A percentile compares a stretch with the other conserved stretches of the same genome.
Evolutionary conservation across 2,888 invertebrate species (phyloP).

Genomic region (Dasypolia templi): DNA sequence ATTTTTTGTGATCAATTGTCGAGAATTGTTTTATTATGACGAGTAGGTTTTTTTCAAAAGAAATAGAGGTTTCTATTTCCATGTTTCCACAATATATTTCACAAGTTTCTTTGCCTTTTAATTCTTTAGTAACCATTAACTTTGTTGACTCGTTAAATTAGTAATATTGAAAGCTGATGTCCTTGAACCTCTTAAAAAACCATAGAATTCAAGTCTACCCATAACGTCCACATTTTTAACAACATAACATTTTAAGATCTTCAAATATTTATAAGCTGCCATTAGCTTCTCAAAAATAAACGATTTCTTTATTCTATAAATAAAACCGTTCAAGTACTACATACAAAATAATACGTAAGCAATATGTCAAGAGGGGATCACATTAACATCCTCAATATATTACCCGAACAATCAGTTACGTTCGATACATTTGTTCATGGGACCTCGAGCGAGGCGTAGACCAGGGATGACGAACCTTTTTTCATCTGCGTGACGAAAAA

Average conservation of each 20-base stretch:
- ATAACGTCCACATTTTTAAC: neutral
- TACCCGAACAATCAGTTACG: conserved; percentile 51
- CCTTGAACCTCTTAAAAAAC: neutral
- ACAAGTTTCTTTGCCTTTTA: neutral
- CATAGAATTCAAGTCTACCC: neutral
- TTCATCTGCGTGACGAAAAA: neutral
- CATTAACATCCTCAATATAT: conserved; percentile 55
- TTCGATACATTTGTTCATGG: conserved; percentile 52
- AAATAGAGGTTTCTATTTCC: neutral
- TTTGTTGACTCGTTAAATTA: neutral
- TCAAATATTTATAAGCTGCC: neutral
- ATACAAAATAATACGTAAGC: conserved; percentile 36
- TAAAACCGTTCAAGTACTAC: conserved; percentile 27
- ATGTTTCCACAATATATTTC: neutral
- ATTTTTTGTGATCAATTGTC: neutral
- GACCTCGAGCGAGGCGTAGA: conserved; percentile 23
- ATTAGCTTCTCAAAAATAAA: neutral
- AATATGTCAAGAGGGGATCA: conserved; percentile 48
- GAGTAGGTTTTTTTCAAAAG: neutral
- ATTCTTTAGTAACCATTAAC: neutral
- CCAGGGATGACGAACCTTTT: conserved; percentile 31
- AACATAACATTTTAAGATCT: neutral
- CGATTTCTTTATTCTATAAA: conserved; percentile 5
- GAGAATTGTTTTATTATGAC: neutral
- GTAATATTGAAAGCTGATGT: neutral